phyloP scores from a whole-genome alignment of 2,888 invertebrate genomes.

The Mythimna vitellina region DNA sequence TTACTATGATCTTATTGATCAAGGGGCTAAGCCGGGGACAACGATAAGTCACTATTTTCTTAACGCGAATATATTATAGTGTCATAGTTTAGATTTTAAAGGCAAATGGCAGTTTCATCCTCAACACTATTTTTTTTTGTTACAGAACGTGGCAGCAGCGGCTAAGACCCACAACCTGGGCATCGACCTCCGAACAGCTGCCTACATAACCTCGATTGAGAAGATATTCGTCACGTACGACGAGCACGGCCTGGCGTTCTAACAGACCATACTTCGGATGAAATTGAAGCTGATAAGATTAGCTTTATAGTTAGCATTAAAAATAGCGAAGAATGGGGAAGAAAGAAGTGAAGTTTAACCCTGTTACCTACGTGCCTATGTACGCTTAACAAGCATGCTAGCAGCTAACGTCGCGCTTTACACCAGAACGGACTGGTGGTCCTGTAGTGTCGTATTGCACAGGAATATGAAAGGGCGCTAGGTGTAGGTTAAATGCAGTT shows the following conservation, averaged over 20 bases:
- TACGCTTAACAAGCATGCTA: slow-evolving; percentile 1
- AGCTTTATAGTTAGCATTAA: not conserved
- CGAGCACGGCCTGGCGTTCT: slow-evolving; percentile 98
- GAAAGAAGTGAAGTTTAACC: not conserved
- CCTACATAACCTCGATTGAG: slow-evolving; percentile 98
- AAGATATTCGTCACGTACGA: slow-evolving; percentile 99
- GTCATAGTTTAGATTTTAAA: too few relatives aligned
- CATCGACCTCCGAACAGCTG: slow-evolving; percentile 97
- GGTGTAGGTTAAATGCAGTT: too few relatives aligned
- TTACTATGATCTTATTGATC: too few relatives aligned
- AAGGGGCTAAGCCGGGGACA: too few relatives aligned
- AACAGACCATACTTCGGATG: slow-evolving; percentile 66
- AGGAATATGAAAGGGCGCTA: not conserved
- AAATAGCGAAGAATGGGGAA: not conserved
- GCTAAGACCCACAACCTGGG: slow-evolving; percentile 93
- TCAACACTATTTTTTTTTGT: slow-evolving; percentile 14
- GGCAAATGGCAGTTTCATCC: not conserved
- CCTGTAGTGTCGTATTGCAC: not conserved
- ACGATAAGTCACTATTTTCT: too few relatives aligned
- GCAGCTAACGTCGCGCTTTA: not conserved
- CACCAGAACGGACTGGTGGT: not conserved
- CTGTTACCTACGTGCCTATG: not conserved
- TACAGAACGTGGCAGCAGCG: slow-evolving; percentile 92
- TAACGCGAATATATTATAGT: too few relatives aligned
- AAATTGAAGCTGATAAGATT: not conserved